Conservation (phyloP, 2,797 vertebrate genomes). For the Rhinichthys osculus region DNA sequence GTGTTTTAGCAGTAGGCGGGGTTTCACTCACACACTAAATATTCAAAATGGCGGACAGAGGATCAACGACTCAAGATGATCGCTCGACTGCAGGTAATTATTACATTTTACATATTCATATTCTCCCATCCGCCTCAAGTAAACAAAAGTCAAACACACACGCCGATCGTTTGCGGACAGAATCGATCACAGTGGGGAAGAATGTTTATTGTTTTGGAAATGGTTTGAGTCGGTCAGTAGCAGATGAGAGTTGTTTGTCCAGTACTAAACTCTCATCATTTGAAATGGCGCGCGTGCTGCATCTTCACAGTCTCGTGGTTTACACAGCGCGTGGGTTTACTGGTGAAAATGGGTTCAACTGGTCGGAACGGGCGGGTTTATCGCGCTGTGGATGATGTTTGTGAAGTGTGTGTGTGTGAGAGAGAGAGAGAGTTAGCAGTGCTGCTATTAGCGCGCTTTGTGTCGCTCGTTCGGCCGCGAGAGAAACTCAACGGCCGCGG, state of each 20-base stretch:
- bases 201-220: neutral
- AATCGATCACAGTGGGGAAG: neutral
- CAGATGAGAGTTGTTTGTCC: slow-evolving; percentile 39
- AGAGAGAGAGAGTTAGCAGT: neutral
- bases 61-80: slow-evolving; percentile 90
- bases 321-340: neutral
- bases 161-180: too few species aligned
- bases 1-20: slow-evolving; percentile 49
- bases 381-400: neutral
- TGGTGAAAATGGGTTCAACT: neutral
- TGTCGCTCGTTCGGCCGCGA: neutral
- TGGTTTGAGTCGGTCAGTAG: neutral
- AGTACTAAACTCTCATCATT: slow-evolving; percentile 21
- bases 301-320: neutral
- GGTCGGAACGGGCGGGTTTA: neutral
- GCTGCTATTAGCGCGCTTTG: slow-evolving; percentile 27
- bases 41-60: slow-evolving; percentile 92
- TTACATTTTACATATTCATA: slow-evolving; percentile 93
- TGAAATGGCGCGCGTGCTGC: slow-evolving; percentile 32
- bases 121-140: slow-evolving; percentile 61
- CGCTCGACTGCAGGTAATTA: slow-evolving; percentile 88
- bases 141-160: slow-evolving; percentile 22
- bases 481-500: slow-evolving; percentile 11
- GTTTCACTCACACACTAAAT: slow-evolving; percentile 85
- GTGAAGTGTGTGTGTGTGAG: neutral